Conservation (phyloP, 2,888 invertebrate species). For the Stratiomys singularior region DNA sequence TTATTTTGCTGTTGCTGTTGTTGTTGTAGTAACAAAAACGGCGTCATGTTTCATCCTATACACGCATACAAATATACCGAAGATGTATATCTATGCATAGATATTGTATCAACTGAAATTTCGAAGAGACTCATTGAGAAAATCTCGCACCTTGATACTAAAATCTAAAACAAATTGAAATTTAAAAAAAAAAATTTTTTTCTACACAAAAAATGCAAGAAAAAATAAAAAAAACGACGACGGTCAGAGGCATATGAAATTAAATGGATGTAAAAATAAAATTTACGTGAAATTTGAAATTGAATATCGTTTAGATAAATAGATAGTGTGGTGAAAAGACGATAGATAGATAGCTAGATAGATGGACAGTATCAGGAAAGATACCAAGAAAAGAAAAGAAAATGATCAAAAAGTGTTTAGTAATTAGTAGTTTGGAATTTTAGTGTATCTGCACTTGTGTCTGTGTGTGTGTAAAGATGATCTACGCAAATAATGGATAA, state of each 20-base stretch:
- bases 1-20: no score
- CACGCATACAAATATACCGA: no score
- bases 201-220: neutral
- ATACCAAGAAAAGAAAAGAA: no score
- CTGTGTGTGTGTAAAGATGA: neutral
- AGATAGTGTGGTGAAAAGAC: neutral
- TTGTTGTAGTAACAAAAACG: no score
- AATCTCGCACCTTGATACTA: neutral
- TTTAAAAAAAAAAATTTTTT: neutral
- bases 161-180: slow-evolving; percentile 4
- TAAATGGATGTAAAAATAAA: neutral
- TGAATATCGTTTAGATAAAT: neutral
- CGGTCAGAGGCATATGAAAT: neutral
- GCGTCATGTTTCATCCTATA: no score
- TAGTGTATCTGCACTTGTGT: no score
- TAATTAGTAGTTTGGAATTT: neutral
- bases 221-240: neutral
- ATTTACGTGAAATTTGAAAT: slow-evolving; percentile 5
- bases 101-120: no score
- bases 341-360: neutral
- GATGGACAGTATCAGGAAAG: no score
- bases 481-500: neutral
- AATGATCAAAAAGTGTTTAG: neutral
- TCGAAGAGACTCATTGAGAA: neutral
- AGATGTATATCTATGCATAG: no score